Conservation (phyloP, 2,797 vertebrate species). For the Tokudaia muenninki region DNA sequence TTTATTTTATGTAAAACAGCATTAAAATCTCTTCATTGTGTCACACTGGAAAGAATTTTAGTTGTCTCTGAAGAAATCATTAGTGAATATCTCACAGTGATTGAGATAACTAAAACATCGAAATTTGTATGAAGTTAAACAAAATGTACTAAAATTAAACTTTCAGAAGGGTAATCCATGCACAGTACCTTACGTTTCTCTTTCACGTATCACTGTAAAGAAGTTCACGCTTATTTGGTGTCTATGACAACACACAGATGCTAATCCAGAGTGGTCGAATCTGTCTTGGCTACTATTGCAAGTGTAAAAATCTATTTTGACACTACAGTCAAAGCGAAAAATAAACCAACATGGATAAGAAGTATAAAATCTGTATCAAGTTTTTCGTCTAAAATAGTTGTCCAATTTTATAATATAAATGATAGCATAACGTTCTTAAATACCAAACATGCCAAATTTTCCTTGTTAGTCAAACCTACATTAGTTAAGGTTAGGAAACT, state of each 20-base stretch:
- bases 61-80: constrained; percentile 39
- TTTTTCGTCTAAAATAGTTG: constrained; percentile 52
- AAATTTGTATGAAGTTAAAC: constrained; percentile 62
- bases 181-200: constrained; percentile 55
- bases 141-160: constrained; percentile 38
- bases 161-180: constrained; percentile 60
- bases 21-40: not conserved
- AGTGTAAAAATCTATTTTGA: not conserved
- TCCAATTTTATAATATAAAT: constrained; percentile 36
- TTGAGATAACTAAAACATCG: constrained; percentile 66
- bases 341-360: constrained; percentile 52
- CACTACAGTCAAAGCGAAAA: constrained; percentile 72
- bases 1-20: constrained; percentile 25
- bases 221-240: constrained; percentile 25
- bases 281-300: constrained; percentile 38
- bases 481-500: constrained; percentile 62
- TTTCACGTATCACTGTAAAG: not conserved
- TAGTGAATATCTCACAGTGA: not conserved
- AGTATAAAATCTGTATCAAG: constrained; percentile 48
- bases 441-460: constrained; percentile 37
- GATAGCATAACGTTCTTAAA: constrained; percentile 27
- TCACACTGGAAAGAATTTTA: not conserved
- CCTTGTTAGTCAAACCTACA: constrained; percentile 57
- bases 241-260: constrained; percentile 8
- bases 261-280: constrained; percentile 59